A percentile compares a stretch with the other conserved stretches of the same genome.
Conservation (phyloP, 2,113 vertebrate species). For the Cheilinus undulatus region DNA sequence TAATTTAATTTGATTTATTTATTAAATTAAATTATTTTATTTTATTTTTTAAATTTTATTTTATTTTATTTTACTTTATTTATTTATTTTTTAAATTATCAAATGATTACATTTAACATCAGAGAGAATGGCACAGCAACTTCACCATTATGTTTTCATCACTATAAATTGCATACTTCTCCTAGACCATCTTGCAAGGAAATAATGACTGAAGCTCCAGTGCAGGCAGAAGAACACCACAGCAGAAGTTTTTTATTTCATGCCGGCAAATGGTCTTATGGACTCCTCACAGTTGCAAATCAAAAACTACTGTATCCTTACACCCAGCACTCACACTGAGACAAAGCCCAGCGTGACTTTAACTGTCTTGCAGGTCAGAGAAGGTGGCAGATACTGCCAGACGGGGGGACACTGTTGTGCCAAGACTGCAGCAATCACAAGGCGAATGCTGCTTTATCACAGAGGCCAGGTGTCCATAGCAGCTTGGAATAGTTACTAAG, state of each 20-base stretch:
- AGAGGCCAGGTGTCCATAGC: constrained; percentile 71
- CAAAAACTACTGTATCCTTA: constrained; percentile 44
- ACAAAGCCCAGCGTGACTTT: constrained; percentile 61
- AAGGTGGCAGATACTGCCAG: constrained; percentile 62
- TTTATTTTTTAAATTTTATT: too few species aligned
- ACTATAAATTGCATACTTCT: too few species aligned
- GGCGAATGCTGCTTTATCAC: constrained; percentile 61
- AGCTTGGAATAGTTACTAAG: constrained; percentile 64
- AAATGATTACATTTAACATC: too few species aligned
- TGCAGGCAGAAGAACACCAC: not conserved
- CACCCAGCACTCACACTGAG: constrained; percentile 46
- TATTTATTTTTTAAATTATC: too few species aligned
- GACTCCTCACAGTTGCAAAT: constrained; percentile 45
- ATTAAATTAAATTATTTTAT: too few species aligned
- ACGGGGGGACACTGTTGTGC: constrained; percentile 55
- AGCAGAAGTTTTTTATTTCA: not conserved
- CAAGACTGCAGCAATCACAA: constrained; percentile 52
- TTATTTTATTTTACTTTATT: too few species aligned
- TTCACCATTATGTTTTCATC: too few species aligned
- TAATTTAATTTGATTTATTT: too few species aligned
- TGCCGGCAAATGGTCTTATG: constrained; percentile 35
- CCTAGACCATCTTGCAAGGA: too few species aligned
- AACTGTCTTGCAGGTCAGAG: constrained; percentile 62
- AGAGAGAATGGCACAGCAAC: too few species aligned
- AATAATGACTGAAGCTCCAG: too few species aligned